Base-by-base conservation (phyloP, 2,888 invertebrate genomes). In the Acleris cristana region DNA sequence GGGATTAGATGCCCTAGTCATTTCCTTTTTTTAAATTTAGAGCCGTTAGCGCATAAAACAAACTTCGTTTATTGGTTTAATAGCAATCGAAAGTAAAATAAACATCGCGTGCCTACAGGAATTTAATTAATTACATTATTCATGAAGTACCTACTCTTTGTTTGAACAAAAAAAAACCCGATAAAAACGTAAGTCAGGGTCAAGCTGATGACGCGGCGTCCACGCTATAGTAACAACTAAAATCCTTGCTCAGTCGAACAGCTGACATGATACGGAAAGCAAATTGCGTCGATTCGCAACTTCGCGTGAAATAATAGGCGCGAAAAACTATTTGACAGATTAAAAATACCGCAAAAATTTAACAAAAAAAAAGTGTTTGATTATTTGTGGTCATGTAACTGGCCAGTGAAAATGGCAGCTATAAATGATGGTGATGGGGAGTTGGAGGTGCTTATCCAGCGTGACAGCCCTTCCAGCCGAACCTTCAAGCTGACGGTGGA, bases 401-500 rank as follows among this genome's bases (percentile, higher is more conserved):
- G 52, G 56, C 34, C 56, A 51, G 56, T 59, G 16, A 49, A 0
- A 30, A 57, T 66, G 66, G 57, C 66, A 8, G 34, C 16, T 2
- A 65, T 54, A 21, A 51, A 23, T 1, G 19, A 44, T 30, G 34
- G 19, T 14, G 44, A 61, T 54, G 59, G 21, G 26, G 64, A 68
- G 8, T 44, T 49, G 54, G 64, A 59, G 49, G 48, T 54, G 8
- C 53, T 68, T 6, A 49, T 68, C 21, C 57, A 45, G 12, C n/a
- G 48, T 40, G 26, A 16, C 34, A 45, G 23, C 10, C 21, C 51
- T 44, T 3, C 30, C 0, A 30, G 23, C n/a, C 59, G 60, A 49
- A 18, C 45, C 10, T 34, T 62, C 19, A 53, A 48, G 69, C 19
- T 64, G 48, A 60, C 61, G 2, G 61, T 70, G 21, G 70, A 70